A percentile compares a stretch with the other conserved stretches of the same genome.
Evolutionary conservation across 37 sponge, comb jelly and placozoan genomes (phyloP).

Genomic region (Eunapius fragilis): DNA sequence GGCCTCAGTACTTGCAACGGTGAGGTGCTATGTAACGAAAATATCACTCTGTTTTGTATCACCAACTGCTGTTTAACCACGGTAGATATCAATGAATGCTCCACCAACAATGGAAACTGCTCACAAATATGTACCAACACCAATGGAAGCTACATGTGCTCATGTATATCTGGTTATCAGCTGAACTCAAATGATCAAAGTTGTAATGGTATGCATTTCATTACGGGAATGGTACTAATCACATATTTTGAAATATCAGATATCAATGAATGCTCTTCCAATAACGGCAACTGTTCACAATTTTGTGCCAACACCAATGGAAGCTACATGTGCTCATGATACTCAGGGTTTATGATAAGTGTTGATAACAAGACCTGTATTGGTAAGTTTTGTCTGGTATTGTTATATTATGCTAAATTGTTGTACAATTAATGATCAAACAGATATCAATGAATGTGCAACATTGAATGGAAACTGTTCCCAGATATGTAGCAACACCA

Average conservation of each 20-base stretch:
- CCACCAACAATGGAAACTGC: background rate
- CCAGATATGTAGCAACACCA: no score
- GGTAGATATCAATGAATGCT: constrained; percentile 1
- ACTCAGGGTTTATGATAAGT: background rate
- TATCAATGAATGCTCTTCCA: constrained; percentile 3
- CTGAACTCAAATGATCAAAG: no score
- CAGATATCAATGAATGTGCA: no score
- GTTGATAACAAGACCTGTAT: no score
- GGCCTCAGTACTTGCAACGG: background rate
- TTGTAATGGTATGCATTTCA: no score
- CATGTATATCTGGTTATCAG: no score
- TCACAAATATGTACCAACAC: background rate
- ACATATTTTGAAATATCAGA: background rate
- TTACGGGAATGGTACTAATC: background rate
- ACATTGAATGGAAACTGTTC: no score
- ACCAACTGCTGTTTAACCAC: background rate
- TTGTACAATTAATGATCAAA: no score
- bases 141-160: background rate
- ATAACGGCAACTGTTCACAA: constrained; percentile 5
- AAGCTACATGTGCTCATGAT: constrained; percentile 6
- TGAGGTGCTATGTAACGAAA: no score
- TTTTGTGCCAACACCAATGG: background rate
- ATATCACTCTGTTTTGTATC: background rate
- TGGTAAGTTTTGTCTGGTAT: no score
- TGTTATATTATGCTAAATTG: no score